Percentiles rank a stretch among this genome's conserved stretches.
phyloP scores from a whole-genome alignment of 92 coral and sea anemone genomes.

The Palythoa heliodiscus region DNA sequence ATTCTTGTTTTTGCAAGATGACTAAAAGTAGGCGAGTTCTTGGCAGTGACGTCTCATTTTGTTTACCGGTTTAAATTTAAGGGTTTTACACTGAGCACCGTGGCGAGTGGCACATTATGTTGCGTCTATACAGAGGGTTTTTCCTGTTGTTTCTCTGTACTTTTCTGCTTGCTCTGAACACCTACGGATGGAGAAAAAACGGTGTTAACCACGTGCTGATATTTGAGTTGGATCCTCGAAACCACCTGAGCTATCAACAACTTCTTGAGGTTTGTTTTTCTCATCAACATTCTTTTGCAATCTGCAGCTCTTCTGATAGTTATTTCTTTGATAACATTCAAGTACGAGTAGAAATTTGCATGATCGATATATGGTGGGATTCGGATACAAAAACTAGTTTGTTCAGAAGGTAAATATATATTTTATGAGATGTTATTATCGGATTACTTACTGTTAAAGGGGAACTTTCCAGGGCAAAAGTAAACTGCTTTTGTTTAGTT shows the following conservation, averaged over 20 bases:
- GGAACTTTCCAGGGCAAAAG: no score
- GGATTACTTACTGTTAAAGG: no score
- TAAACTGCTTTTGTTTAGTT: no score
- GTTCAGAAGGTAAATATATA: no score
- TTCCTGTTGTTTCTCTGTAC: conserved; percentile 88
- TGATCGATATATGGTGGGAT: no score
- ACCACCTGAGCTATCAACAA: conserved; percentile 93
- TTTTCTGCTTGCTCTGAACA: conserved; percentile 89
- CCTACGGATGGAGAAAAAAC: conserved; percentile 96
- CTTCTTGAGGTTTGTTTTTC: conserved; percentile 70
- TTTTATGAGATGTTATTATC: no score
- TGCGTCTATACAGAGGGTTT: conserved; percentile 89
- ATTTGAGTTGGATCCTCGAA: conserved; percentile 94
- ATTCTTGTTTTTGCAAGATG: not conserved
- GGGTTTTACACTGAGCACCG: conserved; percentile 70
- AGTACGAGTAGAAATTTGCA: not conserved
- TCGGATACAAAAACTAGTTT: no score
- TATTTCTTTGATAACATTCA: no score
- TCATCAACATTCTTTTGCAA: not conserved
- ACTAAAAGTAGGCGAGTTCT: not conserved
- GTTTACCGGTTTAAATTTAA: conserved; percentile 13
- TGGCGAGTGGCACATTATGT: conserved; percentile 77
- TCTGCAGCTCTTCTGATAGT: no score
- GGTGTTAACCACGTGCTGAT: conserved; percentile 98
- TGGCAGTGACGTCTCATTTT: not conserved